These are phyloP conservation scores for Bufo gargarizans DNA, from an alignment of 2,113 vertebrate genomes.

Conservation along the genomic window DNA sequence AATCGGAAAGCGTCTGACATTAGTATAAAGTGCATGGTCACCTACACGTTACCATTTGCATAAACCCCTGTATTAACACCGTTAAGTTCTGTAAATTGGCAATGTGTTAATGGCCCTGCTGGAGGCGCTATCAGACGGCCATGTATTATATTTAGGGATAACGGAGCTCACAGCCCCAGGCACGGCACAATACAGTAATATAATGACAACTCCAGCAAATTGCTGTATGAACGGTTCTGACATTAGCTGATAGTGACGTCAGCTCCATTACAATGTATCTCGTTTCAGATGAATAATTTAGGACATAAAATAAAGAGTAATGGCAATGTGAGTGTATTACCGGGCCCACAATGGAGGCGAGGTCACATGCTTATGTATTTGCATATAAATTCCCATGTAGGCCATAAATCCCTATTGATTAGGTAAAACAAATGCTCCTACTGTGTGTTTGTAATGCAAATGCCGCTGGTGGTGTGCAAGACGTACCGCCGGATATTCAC, in stretches of 20 bases:
- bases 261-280: slow-evolving; percentile 25
- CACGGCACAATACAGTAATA: not conserved
- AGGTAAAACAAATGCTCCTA: not conserved
- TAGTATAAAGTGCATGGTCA: too few species aligned
- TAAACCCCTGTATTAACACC: not conserved
- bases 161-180: not conserved
- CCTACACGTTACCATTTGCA: too few species aligned
- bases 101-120: not conserved
- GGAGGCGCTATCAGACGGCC: not conserved
- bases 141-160: not conserved
- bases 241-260: not conserved
- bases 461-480: slow-evolving; percentile 2
- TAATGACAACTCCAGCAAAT: not conserved
- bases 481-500: not conserved
- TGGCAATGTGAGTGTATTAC: slow-evolving; percentile 12
- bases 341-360: slow-evolving; percentile 15
- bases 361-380: slow-evolving; percentile 39
- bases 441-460: slow-evolving; percentile 45
- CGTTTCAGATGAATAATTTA: slow-evolving; percentile 38
- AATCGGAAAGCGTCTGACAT: too few species aligned
- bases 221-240: not conserved
- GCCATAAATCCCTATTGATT: slow-evolving; percentile 45
- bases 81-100: not conserved
- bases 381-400: slow-evolving; percentile 48
- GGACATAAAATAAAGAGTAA: slow-evolving; percentile 29